phyloP scores from a whole-genome alignment of 2,888 invertebrate genomes.

The Chalcosyrphus nemorum region DNA sequence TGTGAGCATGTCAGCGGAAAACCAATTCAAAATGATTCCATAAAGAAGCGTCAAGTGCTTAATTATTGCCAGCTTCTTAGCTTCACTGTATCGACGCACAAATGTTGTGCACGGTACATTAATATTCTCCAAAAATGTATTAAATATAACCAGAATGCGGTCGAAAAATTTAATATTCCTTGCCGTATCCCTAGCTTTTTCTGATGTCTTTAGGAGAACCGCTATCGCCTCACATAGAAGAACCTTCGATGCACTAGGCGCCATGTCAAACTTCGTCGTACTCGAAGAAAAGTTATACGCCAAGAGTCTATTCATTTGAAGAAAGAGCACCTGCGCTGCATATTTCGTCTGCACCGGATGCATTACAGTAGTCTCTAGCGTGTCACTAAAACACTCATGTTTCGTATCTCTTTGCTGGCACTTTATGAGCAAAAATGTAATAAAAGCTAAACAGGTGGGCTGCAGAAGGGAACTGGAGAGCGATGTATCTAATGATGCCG shows the following conservation, averaged over 20 bases:
- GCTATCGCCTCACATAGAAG: constrained; percentile 78
- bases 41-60: constrained; percentile 77
- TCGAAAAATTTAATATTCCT: constrained; percentile 75
- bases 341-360: constrained; percentile 10
- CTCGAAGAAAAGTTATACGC: constrained; percentile 74
- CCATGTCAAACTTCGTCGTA: constrained; percentile 74
- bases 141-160: constrained; percentile 75
- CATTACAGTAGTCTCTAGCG: constrained; percentile 56
- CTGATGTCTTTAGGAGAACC: constrained; percentile 77
- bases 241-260: constrained; percentile 74
- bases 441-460: constrained; percentile 73
- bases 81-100: constrained; percentile 78
- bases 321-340: constrained; percentile 72
- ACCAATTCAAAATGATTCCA: constrained; percentile 79
- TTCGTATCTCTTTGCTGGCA: constrained; percentile 70
- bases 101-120: constrained; percentile 77
- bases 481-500: constrained; percentile 72
- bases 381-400: constrained; percentile 64
- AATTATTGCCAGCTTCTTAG: constrained; percentile 77
- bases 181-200: constrained; percentile 75
- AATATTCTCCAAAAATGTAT: constrained; percentile 76
- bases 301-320: constrained; percentile 75
- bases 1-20: constrained; percentile 75
- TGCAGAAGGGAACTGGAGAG: constrained; percentile 74
- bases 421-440: constrained; percentile 76